phyloP scores from a whole-genome alignment of 2,888 invertebrate genomes.

The Ischnus inquisitorius region DNA sequence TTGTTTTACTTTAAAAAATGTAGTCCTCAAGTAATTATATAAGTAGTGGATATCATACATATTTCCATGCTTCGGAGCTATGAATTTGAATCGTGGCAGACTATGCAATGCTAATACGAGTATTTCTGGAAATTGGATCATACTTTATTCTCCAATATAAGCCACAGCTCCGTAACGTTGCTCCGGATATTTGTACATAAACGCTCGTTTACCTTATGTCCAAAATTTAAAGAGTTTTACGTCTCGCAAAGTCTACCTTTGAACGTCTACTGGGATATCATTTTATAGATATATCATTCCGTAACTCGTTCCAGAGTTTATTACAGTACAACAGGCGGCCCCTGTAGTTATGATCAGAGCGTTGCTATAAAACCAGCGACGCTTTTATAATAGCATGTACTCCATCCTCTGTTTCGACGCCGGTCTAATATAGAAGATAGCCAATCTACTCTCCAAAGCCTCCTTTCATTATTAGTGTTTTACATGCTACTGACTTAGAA shows the following conservation, averaged over 20 bases:
- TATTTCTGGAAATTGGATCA: neutral
- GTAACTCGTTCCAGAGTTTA: conserved; percentile 50
- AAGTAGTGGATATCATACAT: neutral
- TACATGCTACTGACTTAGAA: neutral
- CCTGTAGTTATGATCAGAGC: conserved; percentile 7
- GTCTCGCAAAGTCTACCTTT: conserved; percentile 40
- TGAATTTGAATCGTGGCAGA: neutral
- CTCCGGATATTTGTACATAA: conserved; percentile 1
- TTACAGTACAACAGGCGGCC: conserved; percentile 44
- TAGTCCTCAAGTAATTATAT: too few species aligned
- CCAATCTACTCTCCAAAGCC: conserved; percentile 23
- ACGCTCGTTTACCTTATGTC: conserved; percentile 38
- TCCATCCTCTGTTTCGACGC: neutral
- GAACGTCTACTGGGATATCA: neutral
- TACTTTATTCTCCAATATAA: neutral
- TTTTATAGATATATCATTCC: conserved; percentile 9
- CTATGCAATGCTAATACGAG: neutral
- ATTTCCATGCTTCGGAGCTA: neutral
- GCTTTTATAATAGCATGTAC: conserved; percentile 48
- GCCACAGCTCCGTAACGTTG: neutral
- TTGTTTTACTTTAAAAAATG: too few species aligned
- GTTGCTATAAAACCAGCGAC: conserved; percentile 29
- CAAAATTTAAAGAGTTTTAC: conserved; percentile 51
- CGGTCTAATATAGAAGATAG: conserved; percentile 34
- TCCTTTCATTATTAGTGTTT: neutral